These are phyloP conservation scores for Heliconius congener DNA, from an alignment of 1,140 invertebrate species.

Conservation along the genomic window DNA sequence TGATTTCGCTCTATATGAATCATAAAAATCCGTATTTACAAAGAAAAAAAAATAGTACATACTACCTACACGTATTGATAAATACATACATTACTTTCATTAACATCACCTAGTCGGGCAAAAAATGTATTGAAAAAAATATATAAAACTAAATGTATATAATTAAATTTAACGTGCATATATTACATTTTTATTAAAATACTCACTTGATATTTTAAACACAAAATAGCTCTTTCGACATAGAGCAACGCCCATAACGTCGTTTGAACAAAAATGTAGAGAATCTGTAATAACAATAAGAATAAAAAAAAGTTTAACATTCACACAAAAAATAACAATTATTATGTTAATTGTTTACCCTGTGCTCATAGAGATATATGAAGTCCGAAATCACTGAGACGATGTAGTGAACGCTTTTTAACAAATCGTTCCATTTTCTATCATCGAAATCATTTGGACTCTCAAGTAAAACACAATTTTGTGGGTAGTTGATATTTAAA, in stretches of 20 bases:
- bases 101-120: too few relatives aligned
- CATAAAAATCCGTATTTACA: too few relatives aligned
- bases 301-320: neutral
- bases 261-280: slow-evolving; percentile 2
- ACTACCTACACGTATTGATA: too few relatives aligned
- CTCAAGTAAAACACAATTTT: neutral
- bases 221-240: slow-evolving; percentile 1
- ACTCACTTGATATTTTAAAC: slow-evolving; percentile 10
- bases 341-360: slow-evolving; percentile 33
- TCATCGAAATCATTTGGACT: neutral
- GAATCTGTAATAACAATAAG: neutral
- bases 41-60: too few relatives aligned
- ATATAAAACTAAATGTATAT: neutral
- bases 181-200: neutral
- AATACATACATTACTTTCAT: too few relatives aligned
- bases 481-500: neutral
- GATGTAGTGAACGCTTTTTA: neutral
- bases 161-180: neutral
- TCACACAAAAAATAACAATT: neutral
- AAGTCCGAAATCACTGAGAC: slow-evolving; percentile 34
- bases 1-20: too few relatives aligned
- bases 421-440: neutral
- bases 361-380: slow-evolving; percentile 45
- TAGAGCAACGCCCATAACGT: slow-evolving; percentile 4
- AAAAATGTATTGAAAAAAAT: too few relatives aligned